Conservation (phyloP, 2,797 vertebrate genomes). For the Parauchenoglanis ngamensis region DNA sequence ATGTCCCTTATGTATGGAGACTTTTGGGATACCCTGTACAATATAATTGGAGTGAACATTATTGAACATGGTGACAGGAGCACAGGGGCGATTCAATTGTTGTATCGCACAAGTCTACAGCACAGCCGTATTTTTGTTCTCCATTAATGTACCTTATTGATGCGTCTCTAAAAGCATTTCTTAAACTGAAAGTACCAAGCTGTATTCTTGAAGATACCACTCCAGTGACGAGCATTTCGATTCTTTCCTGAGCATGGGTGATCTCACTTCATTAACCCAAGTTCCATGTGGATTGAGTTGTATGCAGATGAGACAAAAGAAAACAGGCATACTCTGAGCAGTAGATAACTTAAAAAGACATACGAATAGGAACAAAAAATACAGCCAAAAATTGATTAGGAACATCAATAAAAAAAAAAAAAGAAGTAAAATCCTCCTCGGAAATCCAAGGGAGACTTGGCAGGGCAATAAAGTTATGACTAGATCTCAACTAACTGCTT, state of each 20-base stretch:
- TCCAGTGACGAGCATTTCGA: not conserved
- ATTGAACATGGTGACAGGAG: not conserved
- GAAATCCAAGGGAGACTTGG: slow-evolving; percentile 18
- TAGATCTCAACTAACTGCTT: slow-evolving; percentile 16
- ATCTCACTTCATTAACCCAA: not conserved
- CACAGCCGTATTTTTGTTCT: not conserved
- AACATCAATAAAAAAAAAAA: slow-evolving; percentile 5
- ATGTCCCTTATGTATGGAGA: too few relatives aligned
- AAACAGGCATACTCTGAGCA: too few relatives aligned
- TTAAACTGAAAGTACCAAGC: not conserved
- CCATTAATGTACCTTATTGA: not conserved
- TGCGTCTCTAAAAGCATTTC: not conserved
- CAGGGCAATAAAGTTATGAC: slow-evolving; percentile 20
- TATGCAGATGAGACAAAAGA: not conserved
- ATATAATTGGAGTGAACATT: not conserved
- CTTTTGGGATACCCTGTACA: not conserved
- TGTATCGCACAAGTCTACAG: not conserved
- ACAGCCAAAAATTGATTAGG: not conserved
- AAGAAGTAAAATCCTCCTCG: not conserved
- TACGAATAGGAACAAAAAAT: not conserved
- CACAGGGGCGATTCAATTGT: not conserved
- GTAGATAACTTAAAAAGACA: not conserved
- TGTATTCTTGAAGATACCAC: not conserved
- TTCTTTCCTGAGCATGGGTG: not conserved
- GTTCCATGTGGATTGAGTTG: not conserved